Conservation (phyloP, 1,140 invertebrate species). For the Drosophila auraria region DNA sequence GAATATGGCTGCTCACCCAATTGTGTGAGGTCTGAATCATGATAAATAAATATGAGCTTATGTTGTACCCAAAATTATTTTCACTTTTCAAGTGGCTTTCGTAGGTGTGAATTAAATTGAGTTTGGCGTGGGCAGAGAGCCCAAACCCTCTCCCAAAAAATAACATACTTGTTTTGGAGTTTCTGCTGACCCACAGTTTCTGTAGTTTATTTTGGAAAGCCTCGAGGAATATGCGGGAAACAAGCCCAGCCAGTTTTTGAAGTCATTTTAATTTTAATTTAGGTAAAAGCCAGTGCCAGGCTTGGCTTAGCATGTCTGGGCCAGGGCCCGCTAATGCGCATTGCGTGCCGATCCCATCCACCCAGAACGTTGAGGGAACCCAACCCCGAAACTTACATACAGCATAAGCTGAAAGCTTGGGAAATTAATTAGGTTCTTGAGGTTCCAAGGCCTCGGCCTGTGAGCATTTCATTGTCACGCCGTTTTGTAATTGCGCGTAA, state of each 20-base stretch:
- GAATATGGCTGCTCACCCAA: slow-evolving; percentile 13
- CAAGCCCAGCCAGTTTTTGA: slow-evolving; percentile 32
- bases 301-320: slow-evolving; percentile 43
- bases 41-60: slow-evolving; percentile 31
- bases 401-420: slow-evolving; percentile 23
- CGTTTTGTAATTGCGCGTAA: slow-evolving; percentile 67
- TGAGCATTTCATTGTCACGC: slow-evolving; percentile 60
- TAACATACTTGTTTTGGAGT: slow-evolving; percentile 21
- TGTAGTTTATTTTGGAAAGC: slow-evolving; percentile 26
- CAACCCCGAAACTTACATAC: slow-evolving; percentile 24
- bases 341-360: slow-evolving; percentile 62
- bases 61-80: slow-evolving; percentile 14
- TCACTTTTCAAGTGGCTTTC: slow-evolving; percentile 43
- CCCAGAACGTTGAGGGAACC: slow-evolving; percentile 38
- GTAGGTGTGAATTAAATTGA: slow-evolving; percentile 45
- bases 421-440: slow-evolving; percentile 65
- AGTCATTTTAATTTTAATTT: slow-evolving; percentile 66
- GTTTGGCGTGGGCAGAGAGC: slow-evolving; percentile 22
- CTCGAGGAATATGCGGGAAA: slow-evolving; percentile 24
- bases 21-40: slow-evolving; percentile 35
- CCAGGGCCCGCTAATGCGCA: slow-evolving; percentile 43
- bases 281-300: slow-evolving; percentile 60
- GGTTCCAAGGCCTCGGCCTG: slow-evolving; percentile 9
- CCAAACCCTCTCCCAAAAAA: slow-evolving; percentile 9
- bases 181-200: slow-evolving; percentile 39